These are phyloP conservation scores for Tychaedon coryphoeus DNA, from an alignment of 2,113 vertebrate species.

Conservation along the genomic window DNA sequence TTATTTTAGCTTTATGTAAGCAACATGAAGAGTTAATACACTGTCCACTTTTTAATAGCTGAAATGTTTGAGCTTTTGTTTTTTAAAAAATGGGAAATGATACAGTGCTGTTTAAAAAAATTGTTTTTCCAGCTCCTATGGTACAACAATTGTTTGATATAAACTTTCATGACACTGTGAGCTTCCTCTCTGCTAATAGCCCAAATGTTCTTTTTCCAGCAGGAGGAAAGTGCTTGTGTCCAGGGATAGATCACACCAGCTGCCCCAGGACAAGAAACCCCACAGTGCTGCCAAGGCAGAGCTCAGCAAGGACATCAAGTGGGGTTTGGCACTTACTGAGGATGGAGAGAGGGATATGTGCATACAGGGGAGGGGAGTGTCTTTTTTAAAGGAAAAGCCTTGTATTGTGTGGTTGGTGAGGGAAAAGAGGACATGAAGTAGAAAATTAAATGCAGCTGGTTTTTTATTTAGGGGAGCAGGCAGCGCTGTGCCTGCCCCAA, in stretches of 20 bases:
- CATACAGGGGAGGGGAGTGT: background rate
- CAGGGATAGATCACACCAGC: conserved; percentile 18
- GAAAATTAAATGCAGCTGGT: background rate
- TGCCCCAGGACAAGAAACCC: background rate
- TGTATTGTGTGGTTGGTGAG: background rate
- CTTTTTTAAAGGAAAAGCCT: background rate
- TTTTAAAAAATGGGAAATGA: conserved; percentile 35
- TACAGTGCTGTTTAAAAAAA: conserved; percentile 20
- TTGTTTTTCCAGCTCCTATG: conserved; percentile 59
- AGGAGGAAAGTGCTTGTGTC: conserved; percentile 28
- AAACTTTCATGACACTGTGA: conserved; percentile 54
- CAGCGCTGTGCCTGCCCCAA: background rate
- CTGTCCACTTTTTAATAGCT: background rate
- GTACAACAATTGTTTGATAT: conserved; percentile 57
- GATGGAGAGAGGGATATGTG: background rate
- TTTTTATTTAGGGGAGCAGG: background rate
- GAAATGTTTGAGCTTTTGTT: conserved; percentile 25
- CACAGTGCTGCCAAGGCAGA: background rate
- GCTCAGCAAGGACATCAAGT: fast-evolving
- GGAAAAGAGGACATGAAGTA: background rate
- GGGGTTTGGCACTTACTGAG: background rate
- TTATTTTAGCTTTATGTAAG: background rate
- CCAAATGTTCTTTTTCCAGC: conserved; percentile 56
- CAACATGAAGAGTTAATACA: conserved; percentile 35
- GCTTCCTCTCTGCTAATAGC: conserved; percentile 62